These are phyloP conservation scores for Thamnophis sirtalis DNA, from an alignment of 2,113 vertebrate species.

Conservation along the genomic window DNA sequence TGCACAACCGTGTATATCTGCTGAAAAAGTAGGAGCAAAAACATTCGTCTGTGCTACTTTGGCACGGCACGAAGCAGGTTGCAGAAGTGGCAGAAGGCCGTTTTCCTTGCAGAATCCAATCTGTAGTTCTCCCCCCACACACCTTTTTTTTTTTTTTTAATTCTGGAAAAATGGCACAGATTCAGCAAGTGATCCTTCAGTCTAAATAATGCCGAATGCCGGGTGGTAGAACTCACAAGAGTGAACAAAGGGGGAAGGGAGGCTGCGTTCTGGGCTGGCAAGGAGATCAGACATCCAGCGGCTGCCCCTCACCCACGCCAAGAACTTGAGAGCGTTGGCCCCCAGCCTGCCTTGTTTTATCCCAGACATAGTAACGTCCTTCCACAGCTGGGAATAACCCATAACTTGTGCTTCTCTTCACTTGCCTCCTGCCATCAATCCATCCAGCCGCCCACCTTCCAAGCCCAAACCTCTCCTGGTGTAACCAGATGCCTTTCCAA, in stretches of 20 bases:
- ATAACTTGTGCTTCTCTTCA: background rate
- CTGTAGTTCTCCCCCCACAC: background rate
- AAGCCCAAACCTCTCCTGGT: background rate
- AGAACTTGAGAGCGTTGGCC: slow-evolving; percentile 9
- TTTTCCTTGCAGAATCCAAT: background rate
- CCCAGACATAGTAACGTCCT: slow-evolving; percentile 17
- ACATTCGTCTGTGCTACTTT: background rate
- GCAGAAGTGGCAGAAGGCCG: background rate
- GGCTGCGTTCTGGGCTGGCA: background rate
- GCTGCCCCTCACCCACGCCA: background rate
- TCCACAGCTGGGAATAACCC: slow-evolving; percentile 11
- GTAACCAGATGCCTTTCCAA: slow-evolving; percentile 21
- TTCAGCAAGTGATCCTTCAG: too few species aligned
- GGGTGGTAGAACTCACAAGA: background rate
- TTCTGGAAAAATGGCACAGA: background rate
- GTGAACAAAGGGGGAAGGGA: background rate
- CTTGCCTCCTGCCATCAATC: background rate
- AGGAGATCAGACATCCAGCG: background rate
- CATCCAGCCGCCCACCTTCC: background rate
- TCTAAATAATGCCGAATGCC: background rate
- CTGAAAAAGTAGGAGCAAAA: background rate
- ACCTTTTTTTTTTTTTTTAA: background rate
- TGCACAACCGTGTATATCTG: background rate
- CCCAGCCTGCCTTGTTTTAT: background rate
- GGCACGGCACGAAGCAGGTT: background rate